Percentiles rank a stretch among this genome's conserved stretches.
Conservation (phyloP, 2,113 vertebrate genomes). For the Ceyx margarethae region DNA sequence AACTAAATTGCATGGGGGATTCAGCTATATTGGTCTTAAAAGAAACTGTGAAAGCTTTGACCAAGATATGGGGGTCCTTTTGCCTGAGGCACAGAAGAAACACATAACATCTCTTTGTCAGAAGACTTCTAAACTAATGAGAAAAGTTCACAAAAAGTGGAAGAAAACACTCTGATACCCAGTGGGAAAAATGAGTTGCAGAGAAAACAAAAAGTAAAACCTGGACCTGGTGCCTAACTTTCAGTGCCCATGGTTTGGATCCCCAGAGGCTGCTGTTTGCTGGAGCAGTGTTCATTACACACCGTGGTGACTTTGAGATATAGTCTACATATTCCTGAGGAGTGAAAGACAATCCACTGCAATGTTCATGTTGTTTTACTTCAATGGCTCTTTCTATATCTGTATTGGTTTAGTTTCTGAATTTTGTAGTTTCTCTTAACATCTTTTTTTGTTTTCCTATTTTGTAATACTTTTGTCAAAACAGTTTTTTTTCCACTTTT, state of each 20-base stretch:
- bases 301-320: background rate
- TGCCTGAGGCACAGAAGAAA: background rate
- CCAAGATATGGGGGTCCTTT: background rate
- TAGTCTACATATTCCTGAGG: background rate
- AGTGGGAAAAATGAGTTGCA: background rate
- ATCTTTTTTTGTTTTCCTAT: background rate
- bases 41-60: background rate
- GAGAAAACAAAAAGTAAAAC: background rate
- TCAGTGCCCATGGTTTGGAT: background rate
- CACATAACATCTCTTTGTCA: background rate
- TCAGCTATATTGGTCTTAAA: background rate
- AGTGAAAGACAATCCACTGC: background rate
- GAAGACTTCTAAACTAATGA: background rate
- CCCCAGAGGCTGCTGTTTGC: background rate
- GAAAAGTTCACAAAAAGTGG: slow-evolving; percentile 26
- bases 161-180: background rate
- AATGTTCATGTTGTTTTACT: background rate
- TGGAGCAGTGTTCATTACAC: background rate
- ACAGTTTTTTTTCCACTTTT: background rate
- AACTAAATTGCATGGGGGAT: background rate
- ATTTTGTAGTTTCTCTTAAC: background rate
- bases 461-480: background rate
- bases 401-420: background rate
- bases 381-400: background rate
- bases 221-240: background rate